Conservation (phyloP, 2,797 vertebrate genomes). For the Choloepus didactylus region DNA sequence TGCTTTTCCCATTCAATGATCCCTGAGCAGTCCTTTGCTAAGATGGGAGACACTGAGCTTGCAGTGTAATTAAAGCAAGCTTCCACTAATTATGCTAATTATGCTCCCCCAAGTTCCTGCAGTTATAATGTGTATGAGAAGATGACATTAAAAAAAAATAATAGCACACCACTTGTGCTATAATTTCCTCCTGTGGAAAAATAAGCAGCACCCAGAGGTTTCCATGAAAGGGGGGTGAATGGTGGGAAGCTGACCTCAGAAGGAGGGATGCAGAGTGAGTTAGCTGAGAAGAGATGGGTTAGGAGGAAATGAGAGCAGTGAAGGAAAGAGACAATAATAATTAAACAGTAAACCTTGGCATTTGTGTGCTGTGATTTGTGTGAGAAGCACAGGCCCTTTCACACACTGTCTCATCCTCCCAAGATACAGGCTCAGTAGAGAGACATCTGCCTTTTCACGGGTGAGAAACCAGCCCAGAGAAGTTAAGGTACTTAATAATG, state of each 20-base stretch:
- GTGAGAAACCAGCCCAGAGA: background rate
- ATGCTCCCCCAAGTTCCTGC: conserved; percentile 44
- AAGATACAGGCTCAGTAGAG: too few species aligned
- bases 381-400: background rate
- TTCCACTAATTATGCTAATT: conserved; percentile 70
- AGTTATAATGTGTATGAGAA: conserved; percentile 73
- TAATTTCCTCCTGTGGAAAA: background rate
- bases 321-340: background rate
- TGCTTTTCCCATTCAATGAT: background rate
- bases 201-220: conserved; percentile 33
- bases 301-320: fast-evolving
- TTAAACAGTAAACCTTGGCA: background rate
- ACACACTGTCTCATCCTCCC: background rate
- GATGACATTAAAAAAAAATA: conserved; percentile 54
- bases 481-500: background rate
- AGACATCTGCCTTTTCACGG: background rate
- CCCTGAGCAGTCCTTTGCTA: background rate
- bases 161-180: conserved; percentile 9
- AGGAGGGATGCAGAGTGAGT: background rate
- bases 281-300: background rate
- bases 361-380: background rate
- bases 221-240: background rate
- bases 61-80: conserved; percentile 65
- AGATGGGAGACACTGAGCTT: background rate
- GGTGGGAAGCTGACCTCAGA: background rate